phyloP scores from a whole-genome alignment of 2,888 invertebrate genomes.

The Heliconius erato region DNA sequence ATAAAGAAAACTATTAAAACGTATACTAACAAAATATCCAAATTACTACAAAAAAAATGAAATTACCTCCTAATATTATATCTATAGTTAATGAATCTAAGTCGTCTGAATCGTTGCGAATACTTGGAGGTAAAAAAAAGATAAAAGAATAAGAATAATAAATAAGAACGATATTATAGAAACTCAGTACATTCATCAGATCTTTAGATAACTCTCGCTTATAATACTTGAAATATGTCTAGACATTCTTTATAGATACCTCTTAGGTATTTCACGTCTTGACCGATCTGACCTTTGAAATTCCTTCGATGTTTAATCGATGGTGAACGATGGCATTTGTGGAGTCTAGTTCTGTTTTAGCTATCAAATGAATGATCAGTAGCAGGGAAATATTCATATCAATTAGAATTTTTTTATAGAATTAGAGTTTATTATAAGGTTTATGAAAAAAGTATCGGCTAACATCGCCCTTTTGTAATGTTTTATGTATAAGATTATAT shows the following conservation, averaged over 20 bases:
- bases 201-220: not conserved
- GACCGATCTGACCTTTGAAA: conserved; percentile 69
- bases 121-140: not conserved
- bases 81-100: not conserved
- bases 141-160: too few species aligned
- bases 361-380: conserved; percentile 35
- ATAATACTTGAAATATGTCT: conserved; percentile 52
- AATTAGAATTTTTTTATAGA: conserved; percentile 23
- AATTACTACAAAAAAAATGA: too few species aligned
- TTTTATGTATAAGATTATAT: too few species aligned
- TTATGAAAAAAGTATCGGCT: too few species aligned
- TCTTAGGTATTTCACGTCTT: conserved; percentile 55
- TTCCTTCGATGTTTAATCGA: conserved; percentile 65
- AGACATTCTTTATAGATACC: conserved; percentile 48
- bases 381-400: conserved; percentile 35
- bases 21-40: too few species aligned
- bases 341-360: conserved; percentile 32
- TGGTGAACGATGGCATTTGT: conserved; percentile 60
- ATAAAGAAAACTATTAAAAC: too few species aligned
- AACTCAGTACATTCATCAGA: not conserved
- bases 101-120: not conserved
- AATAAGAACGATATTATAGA: not conserved
- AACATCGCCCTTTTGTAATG: too few species aligned
- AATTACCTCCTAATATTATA: too few species aligned
- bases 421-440: not conserved